Conservation (phyloP, 2,888 invertebrate genomes). For the Tinea pellionella region DNA sequence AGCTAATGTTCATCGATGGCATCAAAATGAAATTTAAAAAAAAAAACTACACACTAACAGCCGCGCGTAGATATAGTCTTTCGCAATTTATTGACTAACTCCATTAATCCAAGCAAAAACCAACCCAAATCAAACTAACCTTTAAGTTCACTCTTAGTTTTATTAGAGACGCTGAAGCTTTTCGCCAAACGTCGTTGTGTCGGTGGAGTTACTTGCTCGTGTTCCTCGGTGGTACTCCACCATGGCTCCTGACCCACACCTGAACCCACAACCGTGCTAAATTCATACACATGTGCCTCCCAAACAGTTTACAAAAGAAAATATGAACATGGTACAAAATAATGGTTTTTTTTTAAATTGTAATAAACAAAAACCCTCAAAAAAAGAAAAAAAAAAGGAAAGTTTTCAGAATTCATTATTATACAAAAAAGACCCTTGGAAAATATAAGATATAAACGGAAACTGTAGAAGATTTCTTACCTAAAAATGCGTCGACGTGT, state of each 20-base stretch:
- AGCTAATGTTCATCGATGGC: too few relatives aligned
- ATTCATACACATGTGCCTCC: background rate
- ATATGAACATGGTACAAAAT: background rate
- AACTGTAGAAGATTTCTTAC: constrained; percentile 56
- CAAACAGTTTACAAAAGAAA: background rate
- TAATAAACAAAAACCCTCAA: background rate
- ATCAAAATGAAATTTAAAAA: too few relatives aligned
- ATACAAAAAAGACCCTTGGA: too few relatives aligned
- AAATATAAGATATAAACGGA: constrained; percentile 16
- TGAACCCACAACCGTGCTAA: constrained; percentile 6
- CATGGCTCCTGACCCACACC: constrained; percentile 18
- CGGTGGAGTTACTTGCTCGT: constrained; percentile 83
- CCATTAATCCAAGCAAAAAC: constrained; percentile 14
- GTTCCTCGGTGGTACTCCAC: constrained; percentile 47
- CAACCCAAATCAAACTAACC: constrained; percentile 6
- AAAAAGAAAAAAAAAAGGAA: background rate
- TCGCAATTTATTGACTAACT: background rate
- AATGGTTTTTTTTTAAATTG: background rate
- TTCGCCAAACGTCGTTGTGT: constrained; percentile 89
- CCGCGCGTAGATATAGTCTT: too few relatives aligned
- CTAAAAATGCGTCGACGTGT: constrained; percentile 95
- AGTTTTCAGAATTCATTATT: too few relatives aligned
- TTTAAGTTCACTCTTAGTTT: constrained; percentile 6
- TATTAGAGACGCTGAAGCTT: constrained; percentile 85
- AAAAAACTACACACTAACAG: too few relatives aligned